phyloP scores from a whole-genome alignment of 2,888 invertebrate species.

The Drepanosiphum platanoidis region DNA sequence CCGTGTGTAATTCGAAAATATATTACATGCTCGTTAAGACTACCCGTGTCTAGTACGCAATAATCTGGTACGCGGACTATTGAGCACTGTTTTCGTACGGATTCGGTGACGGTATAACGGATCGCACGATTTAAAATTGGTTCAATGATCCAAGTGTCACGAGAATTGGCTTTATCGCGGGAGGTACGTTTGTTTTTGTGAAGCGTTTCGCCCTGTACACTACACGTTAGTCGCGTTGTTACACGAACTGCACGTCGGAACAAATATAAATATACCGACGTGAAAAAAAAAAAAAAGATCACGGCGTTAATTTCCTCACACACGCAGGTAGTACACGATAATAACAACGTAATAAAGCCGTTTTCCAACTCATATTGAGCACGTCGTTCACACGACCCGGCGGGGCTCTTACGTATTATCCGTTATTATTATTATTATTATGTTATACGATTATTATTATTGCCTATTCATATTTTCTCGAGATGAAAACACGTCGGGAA shows the following conservation, averaged over 20 bases:
- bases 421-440: slow-evolving; percentile 14
- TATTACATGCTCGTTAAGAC: background rate
- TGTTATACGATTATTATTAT: slow-evolving; percentile 19
- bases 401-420: slow-evolving; percentile 7
- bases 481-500: slow-evolving; percentile 11
- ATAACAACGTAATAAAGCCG: background rate
- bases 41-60: no score
- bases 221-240: no score
- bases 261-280: slow-evolving; percentile 14
- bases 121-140: slow-evolving; percentile 38
- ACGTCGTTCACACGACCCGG: slow-evolving; percentile 21
- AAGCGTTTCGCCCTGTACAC: slow-evolving; percentile 17
- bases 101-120: background rate
- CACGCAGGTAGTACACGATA: background rate
- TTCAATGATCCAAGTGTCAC: slow-evolving; percentile 32
- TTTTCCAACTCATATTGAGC: slow-evolving; percentile 14
- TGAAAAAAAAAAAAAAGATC: slow-evolving; percentile 11
- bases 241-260: slow-evolving; percentile 15
- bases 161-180: slow-evolving; percentile 3
- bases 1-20: slow-evolving; percentile 15
- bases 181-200: background rate
- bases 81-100: background rate
- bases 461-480: background rate
- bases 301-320: slow-evolving; percentile 4
- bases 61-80: no score